Evolutionary conservation across 1,140 invertebrate species (phyloP).

Genomic region (Meteorus sp.): DNA sequence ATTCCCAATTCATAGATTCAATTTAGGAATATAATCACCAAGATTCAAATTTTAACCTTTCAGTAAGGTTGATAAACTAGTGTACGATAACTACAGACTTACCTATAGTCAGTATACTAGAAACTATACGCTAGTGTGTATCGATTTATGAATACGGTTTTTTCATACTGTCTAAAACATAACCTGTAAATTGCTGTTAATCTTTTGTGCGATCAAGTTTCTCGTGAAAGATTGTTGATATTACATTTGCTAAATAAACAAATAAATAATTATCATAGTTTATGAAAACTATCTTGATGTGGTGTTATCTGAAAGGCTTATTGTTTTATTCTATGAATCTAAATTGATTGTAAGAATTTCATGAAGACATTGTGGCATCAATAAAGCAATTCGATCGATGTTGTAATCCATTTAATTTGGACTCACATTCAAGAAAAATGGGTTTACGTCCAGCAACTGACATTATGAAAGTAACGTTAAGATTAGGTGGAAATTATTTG

Average conservation of each 20-base stretch:
- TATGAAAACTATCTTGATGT: neutral
- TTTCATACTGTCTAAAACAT: constrained; percentile 3
- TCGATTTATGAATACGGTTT: constrained; percentile 1
- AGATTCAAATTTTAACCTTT: constrained; percentile 2
- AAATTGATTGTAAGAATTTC: neutral
- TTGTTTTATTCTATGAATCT: constrained; percentile 1
- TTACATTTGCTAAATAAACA: neutral
- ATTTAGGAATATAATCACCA: neutral
- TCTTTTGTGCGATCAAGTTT: neutral
- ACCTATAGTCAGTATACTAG: neutral
- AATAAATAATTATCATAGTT: neutral
- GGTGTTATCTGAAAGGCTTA: neutral
- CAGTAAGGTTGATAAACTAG: constrained; percentile 3
- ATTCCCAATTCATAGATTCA: neutral
- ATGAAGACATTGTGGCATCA: neutral
- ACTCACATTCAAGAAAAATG: constrained; percentile 2
- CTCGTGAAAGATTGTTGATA: neutral
- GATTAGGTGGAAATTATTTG: neutral
- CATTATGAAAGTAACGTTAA: constrained; percentile 19
- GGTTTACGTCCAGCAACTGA: constrained; percentile 3
- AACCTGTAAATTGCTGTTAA: constrained; percentile 4
- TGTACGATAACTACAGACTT: constrained; percentile 2
- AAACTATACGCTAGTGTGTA: constrained; percentile 2
- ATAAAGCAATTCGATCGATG: constrained; percentile 1
- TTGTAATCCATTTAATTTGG: constrained; percentile 6